Percentiles rank a stretch among this genome's conserved stretches.
Conservation (phyloP, 1,140 invertebrate genomes). For the Sarcophaga bullata region DNA sequence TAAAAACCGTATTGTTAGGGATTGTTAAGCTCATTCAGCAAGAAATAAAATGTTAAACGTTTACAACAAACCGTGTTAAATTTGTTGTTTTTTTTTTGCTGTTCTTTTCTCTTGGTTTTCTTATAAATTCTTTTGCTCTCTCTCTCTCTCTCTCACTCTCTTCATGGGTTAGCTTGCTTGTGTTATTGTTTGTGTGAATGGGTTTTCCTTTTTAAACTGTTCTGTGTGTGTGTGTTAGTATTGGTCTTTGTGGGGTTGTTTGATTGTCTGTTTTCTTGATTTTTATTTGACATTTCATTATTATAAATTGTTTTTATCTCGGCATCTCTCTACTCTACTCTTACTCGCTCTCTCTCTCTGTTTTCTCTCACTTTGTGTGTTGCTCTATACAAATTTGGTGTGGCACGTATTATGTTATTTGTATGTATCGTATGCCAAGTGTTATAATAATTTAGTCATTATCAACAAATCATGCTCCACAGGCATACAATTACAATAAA, state of each 20-base stretch:
- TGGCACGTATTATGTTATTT: not conserved
- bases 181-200: no score
- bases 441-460: constrained; percentile 14
- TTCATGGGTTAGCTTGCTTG: no score
- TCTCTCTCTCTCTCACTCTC: no score
- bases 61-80: not conserved
- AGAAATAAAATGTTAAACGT: not conserved
- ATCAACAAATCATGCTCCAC: not conserved
- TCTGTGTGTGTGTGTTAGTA: not conserved
- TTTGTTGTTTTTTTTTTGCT: no score
- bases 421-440: not conserved
- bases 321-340: not conserved
- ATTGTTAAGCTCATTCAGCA: not conserved
- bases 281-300: constrained; percentile 8
- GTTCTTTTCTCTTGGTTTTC: no score
- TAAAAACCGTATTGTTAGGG: not conserved
- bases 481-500: not conserved
- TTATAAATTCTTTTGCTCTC: no score
- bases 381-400: not conserved
- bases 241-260: not conserved
- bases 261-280: constrained; percentile 1
- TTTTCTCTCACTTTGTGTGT: not conserved
- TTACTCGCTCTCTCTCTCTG: not conserved
- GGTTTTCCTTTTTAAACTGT: not conserved
- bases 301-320: not conserved